These are phyloP conservation scores for Carposina sasakii DNA, from an alignment of 1,140 invertebrate genomes.

Conservation along the genomic window DNA sequence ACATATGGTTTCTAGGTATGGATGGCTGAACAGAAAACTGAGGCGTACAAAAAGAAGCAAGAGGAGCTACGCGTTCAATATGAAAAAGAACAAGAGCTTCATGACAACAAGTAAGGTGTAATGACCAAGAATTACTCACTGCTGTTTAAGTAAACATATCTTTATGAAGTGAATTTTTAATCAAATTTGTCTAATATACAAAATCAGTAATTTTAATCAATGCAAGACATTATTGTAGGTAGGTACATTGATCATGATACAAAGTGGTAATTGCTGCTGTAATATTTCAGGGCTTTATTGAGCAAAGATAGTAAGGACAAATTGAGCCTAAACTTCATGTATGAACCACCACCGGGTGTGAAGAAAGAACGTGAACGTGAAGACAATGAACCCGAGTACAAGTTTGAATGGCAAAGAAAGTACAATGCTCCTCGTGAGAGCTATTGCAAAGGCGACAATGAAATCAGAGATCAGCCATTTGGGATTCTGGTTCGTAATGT, in stretches of 20 bases:
- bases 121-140: too few species aligned
- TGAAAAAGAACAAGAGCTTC: constrained; percentile 98
- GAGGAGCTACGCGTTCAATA: constrained; percentile 97
- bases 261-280: too few species aligned
- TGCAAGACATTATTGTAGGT: too few species aligned
- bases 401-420: constrained; percentile 99
- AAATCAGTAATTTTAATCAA: too few species aligned
- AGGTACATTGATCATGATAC: too few species aligned
- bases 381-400: constrained; percentile 96
- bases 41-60: constrained; percentile 97
- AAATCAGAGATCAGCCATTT: constrained; percentile 98
- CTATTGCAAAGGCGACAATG: constrained; percentile 95
- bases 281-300: constrained; percentile 87
- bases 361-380: constrained; percentile 92
- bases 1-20: constrained; percentile 86
- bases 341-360: constrained; percentile 98
- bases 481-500: constrained; percentile 98
- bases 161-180: too few species aligned
- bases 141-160: too few species aligned
- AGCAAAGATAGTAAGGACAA: constrained; percentile 99
- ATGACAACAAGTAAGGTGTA: constrained; percentile 96
- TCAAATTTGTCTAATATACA: too few species aligned
- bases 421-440: constrained; percentile 98
- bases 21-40: constrained; percentile 99
- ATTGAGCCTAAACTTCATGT: constrained; percentile 99